phyloP scores from a whole-genome alignment of 2,888 invertebrate genomes.

The Sinopyrophorus schimmeli region DNA sequence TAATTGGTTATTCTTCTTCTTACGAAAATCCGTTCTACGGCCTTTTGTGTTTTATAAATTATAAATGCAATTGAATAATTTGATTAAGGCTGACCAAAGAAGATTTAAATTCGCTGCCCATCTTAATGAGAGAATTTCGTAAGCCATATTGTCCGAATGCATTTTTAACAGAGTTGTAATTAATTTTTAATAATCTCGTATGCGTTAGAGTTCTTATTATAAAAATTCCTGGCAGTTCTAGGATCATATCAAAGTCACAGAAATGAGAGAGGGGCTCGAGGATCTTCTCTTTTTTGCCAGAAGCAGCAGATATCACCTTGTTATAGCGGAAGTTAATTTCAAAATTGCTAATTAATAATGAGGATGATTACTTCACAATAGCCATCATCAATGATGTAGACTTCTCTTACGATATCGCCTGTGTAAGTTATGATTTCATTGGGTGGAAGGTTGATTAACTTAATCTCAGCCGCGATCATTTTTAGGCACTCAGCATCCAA shows the following conservation, averaged over 20 bases:
- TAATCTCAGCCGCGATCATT: conserved; percentile 27
- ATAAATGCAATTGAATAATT: too few species aligned
- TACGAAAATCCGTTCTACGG: conserved; percentile 28
- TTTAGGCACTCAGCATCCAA: conserved; percentile 27
- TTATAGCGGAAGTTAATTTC: neutral
- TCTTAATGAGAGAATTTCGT: too few species aligned
- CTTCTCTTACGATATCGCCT: conserved; percentile 34
- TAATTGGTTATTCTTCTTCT: conserved; percentile 13
- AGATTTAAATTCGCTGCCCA: too few species aligned
- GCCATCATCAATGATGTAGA: conserved; percentile 39
- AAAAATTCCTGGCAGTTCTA: conserved; percentile 36
- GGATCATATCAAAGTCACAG: conserved; percentile 37
- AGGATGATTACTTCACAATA: conserved; percentile 37
- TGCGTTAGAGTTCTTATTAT: conserved; percentile 36
- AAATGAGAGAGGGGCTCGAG: conserved; percentile 33
- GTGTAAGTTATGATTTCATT: conserved; percentile 39
- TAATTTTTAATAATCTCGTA: conserved; percentile 34
- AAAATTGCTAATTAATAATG: too few species aligned
- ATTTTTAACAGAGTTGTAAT: conserved; percentile 24
- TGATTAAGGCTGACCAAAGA: conserved; percentile 33
- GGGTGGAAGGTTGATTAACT: conserved; percentile 32
- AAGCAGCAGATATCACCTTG: conserved; percentile 34
- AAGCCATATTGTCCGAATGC: conserved; percentile 22
- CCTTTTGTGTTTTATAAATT: too few species aligned
- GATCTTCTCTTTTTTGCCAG: conserved; percentile 33